phyloP scores from a whole-genome alignment of 1,140 invertebrate species.

The Drepana arcuata region DNA sequence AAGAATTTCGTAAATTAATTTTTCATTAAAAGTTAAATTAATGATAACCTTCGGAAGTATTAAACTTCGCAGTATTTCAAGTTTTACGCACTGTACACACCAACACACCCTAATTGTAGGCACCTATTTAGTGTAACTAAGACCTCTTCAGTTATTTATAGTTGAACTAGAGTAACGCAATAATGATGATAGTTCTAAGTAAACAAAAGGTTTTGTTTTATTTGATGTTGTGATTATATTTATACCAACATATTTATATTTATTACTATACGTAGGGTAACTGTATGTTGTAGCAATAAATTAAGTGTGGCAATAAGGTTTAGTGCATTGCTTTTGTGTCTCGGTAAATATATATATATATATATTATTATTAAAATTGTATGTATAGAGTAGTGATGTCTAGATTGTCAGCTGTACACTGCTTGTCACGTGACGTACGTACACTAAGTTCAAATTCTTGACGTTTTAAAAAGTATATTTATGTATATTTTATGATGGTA shows the following conservation, averaged over 20 bases:
- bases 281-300: conserved; percentile 68
- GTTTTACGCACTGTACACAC: conserved; percentile 41
- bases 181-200: conserved; percentile 60
- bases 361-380: too few species aligned
- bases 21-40: too few species aligned
- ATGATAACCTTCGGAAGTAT: conserved; percentile 11
- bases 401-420: conserved; percentile 56
- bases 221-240: conserved; percentile 61
- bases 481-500: too few species aligned
- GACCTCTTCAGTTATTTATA: conserved; percentile 42
- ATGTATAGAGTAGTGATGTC: conserved; percentile 35
- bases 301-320: conserved; percentile 65
- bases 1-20: conserved; percentile 13
- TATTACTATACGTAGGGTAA: conserved; percentile 49
- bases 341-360: conserved; percentile 27
- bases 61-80: conserved; percentile 14
- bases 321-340: conserved; percentile 64
- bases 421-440: conserved; percentile 43
- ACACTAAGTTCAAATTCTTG: conserved; percentile 60
- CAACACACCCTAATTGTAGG: too few species aligned
- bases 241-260: conserved; percentile 63
- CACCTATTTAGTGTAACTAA: too few species aligned
- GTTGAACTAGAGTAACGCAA: conserved; percentile 54
- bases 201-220: conserved; percentile 64
- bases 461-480: conserved; percentile 56